Conservation (phyloP, 2,888 invertebrate genomes). For the Pimpla rufipes region DNA sequence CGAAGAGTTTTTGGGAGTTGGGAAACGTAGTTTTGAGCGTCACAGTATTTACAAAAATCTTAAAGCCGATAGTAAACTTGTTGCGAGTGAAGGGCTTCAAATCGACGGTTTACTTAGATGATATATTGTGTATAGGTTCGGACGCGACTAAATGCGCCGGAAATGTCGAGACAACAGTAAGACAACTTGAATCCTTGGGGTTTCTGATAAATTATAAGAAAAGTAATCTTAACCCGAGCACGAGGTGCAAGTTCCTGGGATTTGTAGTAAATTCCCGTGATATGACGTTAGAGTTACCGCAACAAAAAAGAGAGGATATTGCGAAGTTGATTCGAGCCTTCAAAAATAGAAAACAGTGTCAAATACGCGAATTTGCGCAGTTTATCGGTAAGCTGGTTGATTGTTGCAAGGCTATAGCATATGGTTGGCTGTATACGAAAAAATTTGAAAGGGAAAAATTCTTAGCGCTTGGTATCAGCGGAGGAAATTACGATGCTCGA, state of each 20-base stretch:
- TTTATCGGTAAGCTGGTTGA: not conserved
- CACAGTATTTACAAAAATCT: constrained; percentile 31
- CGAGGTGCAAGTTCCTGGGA: constrained; percentile 31
- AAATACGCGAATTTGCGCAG: not conserved
- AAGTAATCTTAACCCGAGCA: constrained; percentile 15
- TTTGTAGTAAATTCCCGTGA: constrained; percentile 29
- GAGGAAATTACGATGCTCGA: constrained; percentile 36
- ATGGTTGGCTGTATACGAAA: constrained; percentile 40
- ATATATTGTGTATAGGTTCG: constrained; percentile 18
- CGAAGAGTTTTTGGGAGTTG: too few species aligned
- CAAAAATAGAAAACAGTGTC: not conserved
- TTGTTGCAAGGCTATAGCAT: not conserved
- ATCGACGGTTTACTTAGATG: constrained; percentile 12
- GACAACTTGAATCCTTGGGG: constrained; percentile 6
- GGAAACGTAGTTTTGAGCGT: constrained; percentile 10
- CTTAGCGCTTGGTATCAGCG: constrained; percentile 23
- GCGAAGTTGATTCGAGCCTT: not conserved
- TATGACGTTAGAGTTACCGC: constrained; percentile 21
- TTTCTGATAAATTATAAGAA: constrained; percentile 41
- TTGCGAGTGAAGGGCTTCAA: constrained; percentile 66
- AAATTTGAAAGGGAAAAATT: not conserved
- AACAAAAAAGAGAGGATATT: not conserved
- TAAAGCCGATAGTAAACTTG: constrained; percentile 34
- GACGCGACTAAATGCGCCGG: constrained; percentile 2
- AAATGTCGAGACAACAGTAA: constrained; percentile 17